A percentile compares a stretch with the other conserved stretches of the same genome.
Evolutionary conservation across 2,113 vertebrate species (phyloP).

Genomic region (Pandion haliaetus): DNA sequence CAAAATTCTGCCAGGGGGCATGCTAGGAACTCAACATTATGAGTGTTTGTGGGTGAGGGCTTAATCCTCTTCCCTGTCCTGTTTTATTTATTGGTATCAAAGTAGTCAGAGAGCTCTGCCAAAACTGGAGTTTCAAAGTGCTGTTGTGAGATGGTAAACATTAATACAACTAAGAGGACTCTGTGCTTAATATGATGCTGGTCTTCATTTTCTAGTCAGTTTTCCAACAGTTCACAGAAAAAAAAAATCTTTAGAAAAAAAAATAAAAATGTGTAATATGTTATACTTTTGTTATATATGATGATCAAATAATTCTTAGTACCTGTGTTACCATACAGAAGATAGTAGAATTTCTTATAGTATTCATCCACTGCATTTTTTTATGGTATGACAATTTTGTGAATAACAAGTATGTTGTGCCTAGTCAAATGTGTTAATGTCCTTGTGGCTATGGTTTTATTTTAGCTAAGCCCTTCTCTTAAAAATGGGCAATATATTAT

Average conservation of each 20-base stretch:
- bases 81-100: neutral
- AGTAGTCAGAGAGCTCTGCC: neutral
- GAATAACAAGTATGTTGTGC: neutral
- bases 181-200: neutral
- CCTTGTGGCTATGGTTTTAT: neutral
- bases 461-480: neutral
- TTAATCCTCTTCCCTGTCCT: neutral
- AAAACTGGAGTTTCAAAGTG: neutral
- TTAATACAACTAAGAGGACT: neutral
- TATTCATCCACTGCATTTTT: neutral
- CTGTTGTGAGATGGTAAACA: neutral
- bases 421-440: neutral
- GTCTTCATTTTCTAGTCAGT: neutral
- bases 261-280: neutral
- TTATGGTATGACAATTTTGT: neutral
- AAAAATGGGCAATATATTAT: neutral
- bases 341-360: neutral
- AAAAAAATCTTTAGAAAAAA: neutral
- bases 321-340: neutral
- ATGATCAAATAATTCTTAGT: neutral
- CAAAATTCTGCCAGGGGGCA: neutral
- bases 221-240: neutral
- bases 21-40: neutral
- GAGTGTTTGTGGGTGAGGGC: neutral
- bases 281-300: neutral